Evolutionary conservation across 2,797 vertebrate species (phyloP), one percentile per base, ranked within the genome.

Genomic region (Dendrocincla tyrannina): DNA sequence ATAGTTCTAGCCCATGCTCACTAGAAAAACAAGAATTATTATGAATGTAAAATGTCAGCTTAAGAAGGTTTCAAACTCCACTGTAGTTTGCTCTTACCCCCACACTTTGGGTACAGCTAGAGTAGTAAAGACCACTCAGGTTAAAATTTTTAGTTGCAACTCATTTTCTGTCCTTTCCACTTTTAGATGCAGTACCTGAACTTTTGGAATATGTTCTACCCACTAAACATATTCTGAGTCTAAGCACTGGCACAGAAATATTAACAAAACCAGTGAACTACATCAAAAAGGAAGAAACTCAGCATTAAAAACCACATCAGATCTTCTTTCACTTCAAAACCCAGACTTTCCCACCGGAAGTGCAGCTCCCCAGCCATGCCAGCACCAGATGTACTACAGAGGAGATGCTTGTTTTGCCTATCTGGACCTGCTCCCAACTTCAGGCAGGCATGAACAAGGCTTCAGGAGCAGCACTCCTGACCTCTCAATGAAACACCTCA

Each of bases 361-460:
- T 4, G 0, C 44, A 58, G 49, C 32, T 20, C 10, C 42, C 22
- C 1, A 1, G 24, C 39, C 42, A 73, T 39, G 44, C 14, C 17
- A 63, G 47, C 32, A 78, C 6, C 35, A 58, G 3, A 28, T 28
- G 23, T 2, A 0, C 17, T 32, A 70, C 5, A 9, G 1, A 86
- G 64, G 18, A 82, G 17, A 85, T 20, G 10, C 6, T 19, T 41
- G 7, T 20, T 62, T 19, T 50, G 19, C 18, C 46, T 41, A 1
- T 14, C 33, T 25, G 22, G 47, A 84, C 20, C 62, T 18, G 25
- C 60, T 76, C 41, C 53, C 0, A 5, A 11, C 2, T 42, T 80
- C 9, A 0, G 16, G 17, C 11, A 85, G n/a, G 49, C 35, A 85
- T 3, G 0, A 2, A 35, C n/a, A 9, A 0, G 0, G 18, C 33